Base-by-base conservation (phyloP, 2,888 invertebrate genomes). In the Pterostichus niger region DNA sequence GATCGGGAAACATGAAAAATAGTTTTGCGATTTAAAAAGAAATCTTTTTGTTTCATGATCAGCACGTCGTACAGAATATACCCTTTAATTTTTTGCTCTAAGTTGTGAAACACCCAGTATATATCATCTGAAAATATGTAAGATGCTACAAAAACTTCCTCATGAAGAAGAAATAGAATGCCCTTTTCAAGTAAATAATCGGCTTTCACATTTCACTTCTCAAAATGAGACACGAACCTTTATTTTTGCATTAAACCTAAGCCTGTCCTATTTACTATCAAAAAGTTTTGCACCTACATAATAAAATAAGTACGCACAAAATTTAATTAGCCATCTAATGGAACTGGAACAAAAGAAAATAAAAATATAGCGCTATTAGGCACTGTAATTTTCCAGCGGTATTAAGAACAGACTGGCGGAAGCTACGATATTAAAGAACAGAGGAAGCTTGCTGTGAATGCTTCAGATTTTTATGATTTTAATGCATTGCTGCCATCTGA, bases 271-370 rank as follows among this genome's bases (percentile, higher is more conserved):
- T 6, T 35, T 61, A 35, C 31, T 33, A 2, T 3, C 56, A 56
- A 61, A 61, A 61, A 61, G 24, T 61, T 13, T n/a, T 64, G 2
- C n/a, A 11, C 6, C 64, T 7, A 64, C 35, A 35, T 64, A 64
- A 13, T 64, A 64, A 64, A 64, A 64, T 64, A 33, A 35, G 64
- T 64, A n/a, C 64, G 64, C 10, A 61, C 61, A n/a, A 35, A 64
- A 64, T 64, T 64, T 64, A 64, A 64, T 64, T 64, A 64, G 35
- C 64, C 64, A 64, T 64, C 64, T 64, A 64, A 64, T 40, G 64
- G 64, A 35, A 64, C n/a, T 35, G 64, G 33, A 64, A 64, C 35
- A 64, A 64, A 49, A 64, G 64, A 64, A 61, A 64, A 64, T 64
- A 64, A 64, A 35, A 64, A 64, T 64, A 64, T 33, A 35, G 35